Evolutionary conservation across 2,888 invertebrate genomes (phyloP).

Genomic region (Andrena dorsata): DNA sequence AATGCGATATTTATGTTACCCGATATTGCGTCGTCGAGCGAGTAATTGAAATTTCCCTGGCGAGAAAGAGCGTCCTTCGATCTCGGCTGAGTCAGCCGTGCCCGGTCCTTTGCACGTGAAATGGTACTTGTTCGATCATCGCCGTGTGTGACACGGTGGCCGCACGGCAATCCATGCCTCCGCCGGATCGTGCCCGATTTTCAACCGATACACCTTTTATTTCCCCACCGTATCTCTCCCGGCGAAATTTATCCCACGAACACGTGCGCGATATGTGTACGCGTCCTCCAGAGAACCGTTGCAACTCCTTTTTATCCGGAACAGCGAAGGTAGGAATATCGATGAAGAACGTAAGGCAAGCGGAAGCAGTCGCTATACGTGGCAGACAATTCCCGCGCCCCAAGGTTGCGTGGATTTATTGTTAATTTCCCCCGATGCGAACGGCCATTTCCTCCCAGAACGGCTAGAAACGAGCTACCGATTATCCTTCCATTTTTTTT

Average conservation of each 20-base stretch:
- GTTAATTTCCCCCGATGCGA: slow-evolving; percentile 41
- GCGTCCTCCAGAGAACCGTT: slow-evolving; percentile 47
- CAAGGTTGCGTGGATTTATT: slow-evolving; percentile 51
- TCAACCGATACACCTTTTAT: slow-evolving; percentile 49
- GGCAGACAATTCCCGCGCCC: slow-evolving; percentile 51
- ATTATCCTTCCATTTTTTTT: not conserved
- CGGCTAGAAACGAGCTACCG: not conserved
- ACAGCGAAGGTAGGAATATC: slow-evolving; percentile 63
- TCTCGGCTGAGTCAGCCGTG: slow-evolving; percentile 74
- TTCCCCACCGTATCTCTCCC: slow-evolving; percentile 16
- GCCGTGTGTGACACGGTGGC: slow-evolving; percentile 29
- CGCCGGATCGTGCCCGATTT: slow-evolving; percentile 46
- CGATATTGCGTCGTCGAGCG: slow-evolving; percentile 82
- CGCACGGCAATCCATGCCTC: slow-evolving; percentile 49
- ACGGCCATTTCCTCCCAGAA: not conserved
- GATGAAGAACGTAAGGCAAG: slow-evolving; percentile 59
- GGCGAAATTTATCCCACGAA: slow-evolving; percentile 61
- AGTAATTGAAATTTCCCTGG: slow-evolving; percentile 83
- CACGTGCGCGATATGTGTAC: slow-evolving; percentile 41
- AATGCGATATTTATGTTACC: slow-evolving; percentile 83
- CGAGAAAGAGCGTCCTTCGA: slow-evolving; percentile 41
- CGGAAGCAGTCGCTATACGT: slow-evolving; percentile 39
- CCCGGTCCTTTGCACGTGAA: slow-evolving; percentile 34
- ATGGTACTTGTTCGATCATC: slow-evolving; percentile 51
- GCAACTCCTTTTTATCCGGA: slow-evolving; percentile 63